Base-by-base conservation (phyloP, 2,113 vertebrate genomes). In the Cololabis saira region DNA sequence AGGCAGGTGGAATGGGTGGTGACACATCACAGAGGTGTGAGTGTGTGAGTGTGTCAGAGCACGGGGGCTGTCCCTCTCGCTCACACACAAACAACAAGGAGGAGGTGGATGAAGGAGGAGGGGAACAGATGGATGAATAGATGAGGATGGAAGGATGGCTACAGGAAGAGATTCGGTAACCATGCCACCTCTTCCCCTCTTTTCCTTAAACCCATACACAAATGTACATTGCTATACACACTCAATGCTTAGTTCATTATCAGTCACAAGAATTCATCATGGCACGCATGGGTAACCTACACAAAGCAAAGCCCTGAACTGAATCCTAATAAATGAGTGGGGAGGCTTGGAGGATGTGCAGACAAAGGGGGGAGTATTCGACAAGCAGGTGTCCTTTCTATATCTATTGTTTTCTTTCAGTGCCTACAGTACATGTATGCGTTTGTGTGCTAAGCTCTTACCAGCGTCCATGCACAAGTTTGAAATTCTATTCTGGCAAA, bases 261-360 rank as follows among this genome's bases (percentile, higher is more conserved):
- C 82, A 93, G 92, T 92, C 92, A 90, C 85, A 84, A 85, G 82
- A 86, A 92, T 84, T 87, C 61, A 58, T 82, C 78, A 72, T 83
- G 86, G 87, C 88, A 91, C 71, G 83, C 91, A 87, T 90, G 89
- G 81, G 83, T 92, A 88, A 89, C 56, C 12, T 71, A 91, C 82
- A 82, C 78, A 43, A 81, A 79, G 86, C 75, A 18, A 69, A 88
- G 86, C 77, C 74, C 86, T 81, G 86, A 82, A 84, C 88, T 81
- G 92, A 92, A 92, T 93, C 80, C 67, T 88, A 92, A 93, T 90
- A 76, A 77, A 67, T 43, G 75, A 27, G 51, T 18, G 52, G 54
- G 52, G 42, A 58, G 40, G 67, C 59, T 47, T 40, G 62, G 40
- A 67, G 61, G 47, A 27, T 59, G 19, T 37, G 60, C 49, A 52